phyloP scores from a whole-genome alignment of 2,113 vertebrate genomes.

The Tetrax tetrax region DNA sequence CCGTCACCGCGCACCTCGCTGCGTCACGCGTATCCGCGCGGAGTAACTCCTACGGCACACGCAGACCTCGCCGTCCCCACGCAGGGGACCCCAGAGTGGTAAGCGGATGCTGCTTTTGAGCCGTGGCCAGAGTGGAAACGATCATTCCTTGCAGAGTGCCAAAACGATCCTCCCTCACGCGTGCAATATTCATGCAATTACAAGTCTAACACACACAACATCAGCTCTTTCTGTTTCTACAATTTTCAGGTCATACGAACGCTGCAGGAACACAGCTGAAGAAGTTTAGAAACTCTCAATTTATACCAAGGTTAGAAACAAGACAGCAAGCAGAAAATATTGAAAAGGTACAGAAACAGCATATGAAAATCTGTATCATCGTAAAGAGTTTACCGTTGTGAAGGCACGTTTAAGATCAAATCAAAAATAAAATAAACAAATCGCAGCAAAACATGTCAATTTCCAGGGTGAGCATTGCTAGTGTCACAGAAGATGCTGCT shows the following conservation, averaged over 20 bases:
- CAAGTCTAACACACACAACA: constrained; percentile 28
- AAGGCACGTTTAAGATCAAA: constrained; percentile 63
- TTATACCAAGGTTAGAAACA: constrained; percentile 52
- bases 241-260: constrained; percentile 43
- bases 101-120: not conserved
- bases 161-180: not conserved
- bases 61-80: not conserved
- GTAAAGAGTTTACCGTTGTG: constrained; percentile 56
- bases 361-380: constrained; percentile 37
- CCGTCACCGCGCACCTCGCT: not conserved
- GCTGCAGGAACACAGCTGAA: constrained; percentile 2
- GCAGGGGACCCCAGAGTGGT: not conserved
- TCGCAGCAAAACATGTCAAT: constrained; percentile 53
- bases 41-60: no score
- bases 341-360: constrained; percentile 38
- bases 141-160: not conserved
- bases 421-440: constrained; percentile 76
- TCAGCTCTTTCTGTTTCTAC: constrained; percentile 60
- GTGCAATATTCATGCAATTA: not conserved
- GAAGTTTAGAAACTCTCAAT: constrained; percentile 25
- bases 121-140: not conserved
- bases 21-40: not conserved
- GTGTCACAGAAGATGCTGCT: constrained; percentile 69
- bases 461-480: constrained; percentile 35
- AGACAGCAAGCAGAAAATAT: constrained; percentile 45